Evolutionary conservation across 2,797 vertebrate genomes (phyloP).

Genomic region (Gambusia yucatana): DNA sequence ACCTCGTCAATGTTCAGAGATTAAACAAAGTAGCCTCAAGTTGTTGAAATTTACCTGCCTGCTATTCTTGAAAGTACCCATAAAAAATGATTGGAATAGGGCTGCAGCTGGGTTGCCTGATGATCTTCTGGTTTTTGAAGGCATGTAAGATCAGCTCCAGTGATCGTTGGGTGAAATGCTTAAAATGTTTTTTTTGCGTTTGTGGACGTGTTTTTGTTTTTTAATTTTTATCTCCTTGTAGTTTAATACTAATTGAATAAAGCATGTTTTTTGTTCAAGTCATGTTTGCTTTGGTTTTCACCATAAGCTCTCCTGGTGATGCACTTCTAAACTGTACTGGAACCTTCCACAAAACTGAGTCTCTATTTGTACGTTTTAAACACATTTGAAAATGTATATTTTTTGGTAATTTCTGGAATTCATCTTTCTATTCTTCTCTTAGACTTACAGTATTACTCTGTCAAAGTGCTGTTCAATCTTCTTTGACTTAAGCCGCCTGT

Average conservation of each 20-base stretch:
- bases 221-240: background rate
- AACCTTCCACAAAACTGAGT: background rate
- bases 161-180: background rate
- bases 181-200: background rate
- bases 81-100: too few species aligned
- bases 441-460: slow-evolving; percentile 41
- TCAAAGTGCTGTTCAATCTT: slow-evolving; percentile 59
- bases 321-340: background rate
- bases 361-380: slow-evolving; percentile 11
- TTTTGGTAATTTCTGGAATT: slow-evolving; percentile 27
- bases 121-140: background rate
- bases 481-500: slow-evolving; percentile 68
- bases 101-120: background rate
- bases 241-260: background rate
- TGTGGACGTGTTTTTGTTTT: background rate
- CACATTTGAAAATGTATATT: slow-evolving; percentile 16
- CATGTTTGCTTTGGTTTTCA: background rate
- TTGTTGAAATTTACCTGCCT: too few species aligned
- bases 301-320: background rate
- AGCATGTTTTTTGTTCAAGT: background rate
- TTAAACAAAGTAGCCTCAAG: too few species aligned
- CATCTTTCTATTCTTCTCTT: slow-evolving; percentile 35
- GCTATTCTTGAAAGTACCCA: too few species aligned
- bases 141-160: background rate
- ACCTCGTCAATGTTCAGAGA: too few species aligned